Evolutionary conservation across 2,113 vertebrate species (phyloP).

Genomic region (Spea multiplicata): DNA sequence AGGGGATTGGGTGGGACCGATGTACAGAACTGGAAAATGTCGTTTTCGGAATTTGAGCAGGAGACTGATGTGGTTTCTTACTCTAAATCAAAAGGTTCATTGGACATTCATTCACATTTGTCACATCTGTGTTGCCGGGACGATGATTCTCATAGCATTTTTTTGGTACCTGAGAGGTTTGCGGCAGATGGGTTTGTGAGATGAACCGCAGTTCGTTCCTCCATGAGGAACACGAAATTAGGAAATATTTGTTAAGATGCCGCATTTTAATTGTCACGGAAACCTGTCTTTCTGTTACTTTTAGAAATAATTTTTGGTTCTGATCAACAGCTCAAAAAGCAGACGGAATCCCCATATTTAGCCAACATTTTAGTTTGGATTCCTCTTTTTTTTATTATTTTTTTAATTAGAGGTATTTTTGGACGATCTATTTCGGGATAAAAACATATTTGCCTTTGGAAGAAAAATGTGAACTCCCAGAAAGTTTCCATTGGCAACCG

Average conservation of each 20-base stretch:
- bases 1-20: not conserved
- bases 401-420: constrained; percentile 17
- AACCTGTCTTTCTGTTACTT: not conserved
- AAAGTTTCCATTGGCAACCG: constrained; percentile 32
- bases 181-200: no score
- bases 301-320: no score
- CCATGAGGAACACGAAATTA: no score
- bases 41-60: no score
- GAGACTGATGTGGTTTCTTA: no score
- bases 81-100: no score
- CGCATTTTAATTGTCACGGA: not conserved
- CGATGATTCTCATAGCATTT: no score
- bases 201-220: no score
- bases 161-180: no score
- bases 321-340: not conserved
- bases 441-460: constrained; percentile 38
- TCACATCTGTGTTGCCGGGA: no score
- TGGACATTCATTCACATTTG: no score
- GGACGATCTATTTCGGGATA: constrained; percentile 26
- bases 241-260: not conserved
- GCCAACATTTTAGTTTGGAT: not conserved
- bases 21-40: no score
- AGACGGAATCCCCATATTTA: constrained; percentile 9
- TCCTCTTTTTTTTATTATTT: not conserved
- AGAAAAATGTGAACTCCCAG: constrained; percentile 20